Base-by-base conservation (phyloP, 2,797 vertebrate species). In the Poeciliopsis turneri region DNA sequence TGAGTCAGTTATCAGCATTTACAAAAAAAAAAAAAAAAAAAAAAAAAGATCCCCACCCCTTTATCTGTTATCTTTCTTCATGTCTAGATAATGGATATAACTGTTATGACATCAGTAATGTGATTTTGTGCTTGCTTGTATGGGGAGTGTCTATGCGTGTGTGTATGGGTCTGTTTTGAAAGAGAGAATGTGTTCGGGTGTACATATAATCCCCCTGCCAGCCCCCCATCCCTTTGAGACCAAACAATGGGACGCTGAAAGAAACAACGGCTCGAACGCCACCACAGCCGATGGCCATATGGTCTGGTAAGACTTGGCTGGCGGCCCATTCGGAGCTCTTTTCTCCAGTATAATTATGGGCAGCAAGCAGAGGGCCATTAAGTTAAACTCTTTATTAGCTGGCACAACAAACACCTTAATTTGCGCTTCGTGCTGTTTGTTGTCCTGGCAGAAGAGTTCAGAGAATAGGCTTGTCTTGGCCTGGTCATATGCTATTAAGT, bases 211-310 rank as follows among this genome's bases (percentile, higher is more conserved):
- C 90, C 89, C 84, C 86, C 82, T 78, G 25, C 78, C 77, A 43
- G 55, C 78, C 84, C 68, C 75, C 80, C 45, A 46, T 79, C 86
- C 84, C 76, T 93, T 93, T 93, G 89, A 93, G 84, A 87, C 84
- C 81, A 92, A 93, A 95, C 93, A 94, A 95, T 91, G 78, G 89
- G 89, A 89, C 80, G 82, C 87, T 91, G 87, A 90, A 89, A 88
- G 87, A 90, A 89, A 93, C 92, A 92, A 93, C 90, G 86, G 87
- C 86, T 85, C 86, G 74, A 92, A 92, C 86, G 82, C 87, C 47
- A 41, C 85, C 77, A 74, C 86, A 88, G 89, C 86, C 78, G 80
- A 72, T 74, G 84, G 86, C 91, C 93, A 93, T 94, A 92, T 94
- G 94, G 90, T 92, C 84, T 81, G 71, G 76, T 76, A 84, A 91